These are phyloP conservation scores for Dyspetes luteomarginatus DNA, from an alignment of 2,888 invertebrate genomes.

Conservation along the genomic window DNA sequence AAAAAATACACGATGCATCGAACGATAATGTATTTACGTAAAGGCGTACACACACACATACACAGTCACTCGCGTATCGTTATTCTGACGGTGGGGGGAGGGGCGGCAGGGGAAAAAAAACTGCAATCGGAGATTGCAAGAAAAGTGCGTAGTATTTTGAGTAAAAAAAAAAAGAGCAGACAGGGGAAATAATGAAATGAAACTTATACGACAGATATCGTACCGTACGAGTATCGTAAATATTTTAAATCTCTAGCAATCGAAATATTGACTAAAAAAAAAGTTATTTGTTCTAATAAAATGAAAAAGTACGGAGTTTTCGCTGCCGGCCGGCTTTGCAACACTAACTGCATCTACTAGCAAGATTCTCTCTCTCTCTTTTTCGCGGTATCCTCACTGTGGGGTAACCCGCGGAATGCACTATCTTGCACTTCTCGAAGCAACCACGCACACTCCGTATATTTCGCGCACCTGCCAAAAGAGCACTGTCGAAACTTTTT, in stretches of 20 bases:
- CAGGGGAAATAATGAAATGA: conserved; percentile 26
- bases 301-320: conserved; percentile 27
- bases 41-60: not conserved
- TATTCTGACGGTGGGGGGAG: not conserved
- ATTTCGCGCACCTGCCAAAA: conserved; percentile 32
- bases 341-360: conserved; percentile 61
- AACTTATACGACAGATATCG: not conserved
- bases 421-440: conserved; percentile 55
- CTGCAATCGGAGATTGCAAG: conserved; percentile 1
- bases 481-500: not conserved
- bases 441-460: conserved; percentile 2
- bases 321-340: conserved; percentile 66
- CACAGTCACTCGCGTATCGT: not conserved
- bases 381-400: conserved; percentile 37
- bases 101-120: not conserved
- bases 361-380: conserved; percentile 14
- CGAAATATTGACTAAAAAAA: conserved; percentile 5
- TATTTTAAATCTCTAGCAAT: not conserved
- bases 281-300: conserved; percentile 17
- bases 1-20: not conserved
- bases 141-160: not conserved
- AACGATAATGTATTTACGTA: conserved; percentile 22
- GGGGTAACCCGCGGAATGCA: conserved; percentile 61
- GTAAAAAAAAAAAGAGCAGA: conserved; percentile 13
- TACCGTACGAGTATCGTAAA: conserved; percentile 19